Evolutionary conservation across 2,113 vertebrate species (phyloP).

Genomic region (Helogale parvula): DNA sequence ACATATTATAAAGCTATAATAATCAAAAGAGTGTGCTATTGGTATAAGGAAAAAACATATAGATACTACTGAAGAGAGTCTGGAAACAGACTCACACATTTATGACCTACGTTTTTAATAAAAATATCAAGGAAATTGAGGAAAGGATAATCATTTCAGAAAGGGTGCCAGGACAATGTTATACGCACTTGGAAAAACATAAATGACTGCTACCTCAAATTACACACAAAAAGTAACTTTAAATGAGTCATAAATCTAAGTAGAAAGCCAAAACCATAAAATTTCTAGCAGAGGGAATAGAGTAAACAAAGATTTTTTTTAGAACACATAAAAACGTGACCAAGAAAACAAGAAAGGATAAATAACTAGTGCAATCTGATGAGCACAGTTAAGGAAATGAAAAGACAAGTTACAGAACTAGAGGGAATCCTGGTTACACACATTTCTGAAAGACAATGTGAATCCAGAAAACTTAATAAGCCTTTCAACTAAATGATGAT

Average conservation of each 20-base stretch:
- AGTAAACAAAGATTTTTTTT: neutral
- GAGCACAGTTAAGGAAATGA: neutral
- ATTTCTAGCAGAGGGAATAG: neutral
- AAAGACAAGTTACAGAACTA: neutral
- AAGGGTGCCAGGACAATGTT: neutral
- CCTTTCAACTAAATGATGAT: neutral
- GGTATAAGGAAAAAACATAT: neutral
- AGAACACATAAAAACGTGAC: neutral
- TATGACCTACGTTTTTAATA: neutral
- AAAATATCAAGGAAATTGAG: neutral
- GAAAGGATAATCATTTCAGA: neutral
- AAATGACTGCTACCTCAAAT: neutral
- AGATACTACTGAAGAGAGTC: neutral
- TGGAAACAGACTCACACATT: neutral
- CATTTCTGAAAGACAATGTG: slow-evolving; percentile 16
- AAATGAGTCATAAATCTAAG: neutral
- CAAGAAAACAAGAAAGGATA: neutral
- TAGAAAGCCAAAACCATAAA: neutral
- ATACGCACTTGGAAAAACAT: neutral
- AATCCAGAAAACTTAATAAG: neutral
- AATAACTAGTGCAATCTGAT: neutral
- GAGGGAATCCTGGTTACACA: neutral
- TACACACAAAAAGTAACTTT: neutral
- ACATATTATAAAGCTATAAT: neutral
- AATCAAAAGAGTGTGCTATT: neutral